Conservation (phyloP, 2,797 vertebrate genomes). For the Octomys mimax region DNA sequence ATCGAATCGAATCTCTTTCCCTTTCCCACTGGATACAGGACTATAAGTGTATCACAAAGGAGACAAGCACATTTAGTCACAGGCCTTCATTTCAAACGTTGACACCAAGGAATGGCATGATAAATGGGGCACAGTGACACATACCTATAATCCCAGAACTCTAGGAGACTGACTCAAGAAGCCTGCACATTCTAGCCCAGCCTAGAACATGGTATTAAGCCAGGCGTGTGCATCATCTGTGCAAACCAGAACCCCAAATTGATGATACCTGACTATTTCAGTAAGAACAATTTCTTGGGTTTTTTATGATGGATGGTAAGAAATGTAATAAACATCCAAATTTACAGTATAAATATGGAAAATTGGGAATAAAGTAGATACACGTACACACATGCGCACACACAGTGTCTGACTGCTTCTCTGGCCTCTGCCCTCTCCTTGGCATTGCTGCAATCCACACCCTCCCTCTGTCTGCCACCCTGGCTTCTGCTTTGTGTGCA, state of each 20-base stretch:
- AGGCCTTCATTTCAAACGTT: background rate
- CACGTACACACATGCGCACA: accelerated
- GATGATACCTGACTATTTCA: background rate
- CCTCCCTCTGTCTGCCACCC: background rate
- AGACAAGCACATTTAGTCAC: background rate
- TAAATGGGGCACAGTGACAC: background rate
- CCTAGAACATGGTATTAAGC: background rate
- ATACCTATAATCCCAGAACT: background rate
- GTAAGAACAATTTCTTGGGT: background rate
- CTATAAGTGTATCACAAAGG: accelerated
- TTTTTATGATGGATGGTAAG: background rate
- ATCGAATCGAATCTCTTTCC: background rate
- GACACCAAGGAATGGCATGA: background rate
- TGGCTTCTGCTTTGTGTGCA: background rate
- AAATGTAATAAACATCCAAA: background rate
- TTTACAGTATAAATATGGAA: background rate
- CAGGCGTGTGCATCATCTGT: background rate
- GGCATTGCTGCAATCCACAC: too few species aligned
- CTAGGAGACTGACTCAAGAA: background rate
- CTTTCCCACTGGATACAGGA: background rate
- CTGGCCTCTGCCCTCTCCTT: background rate
- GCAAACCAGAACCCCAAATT: background rate
- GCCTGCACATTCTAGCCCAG: background rate
- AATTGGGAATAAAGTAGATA: background rate
- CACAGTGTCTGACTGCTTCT: background rate